Conservation (phyloP, 2,888 invertebrate genomes). For the Phymatocera aterrima region DNA sequence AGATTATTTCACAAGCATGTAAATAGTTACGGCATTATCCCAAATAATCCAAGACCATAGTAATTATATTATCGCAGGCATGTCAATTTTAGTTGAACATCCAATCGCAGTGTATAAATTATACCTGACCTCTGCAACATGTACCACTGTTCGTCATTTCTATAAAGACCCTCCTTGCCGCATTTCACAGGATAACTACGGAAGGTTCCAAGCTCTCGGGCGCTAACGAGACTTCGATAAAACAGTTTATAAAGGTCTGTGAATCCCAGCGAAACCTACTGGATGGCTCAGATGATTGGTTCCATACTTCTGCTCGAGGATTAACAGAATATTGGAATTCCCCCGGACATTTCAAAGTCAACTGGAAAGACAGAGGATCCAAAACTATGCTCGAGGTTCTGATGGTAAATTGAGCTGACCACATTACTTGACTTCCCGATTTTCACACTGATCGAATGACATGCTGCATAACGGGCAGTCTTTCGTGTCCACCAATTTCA, state of each 20-base stretch:
- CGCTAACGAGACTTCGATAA: background rate
- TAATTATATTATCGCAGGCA: no score
- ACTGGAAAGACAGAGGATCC: slow-evolving; percentile 66
- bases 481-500: no score
- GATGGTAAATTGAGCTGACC: slow-evolving; percentile 59
- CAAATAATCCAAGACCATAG: no score
- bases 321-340: slow-evolving; percentile 31
- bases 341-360: slow-evolving; percentile 57
- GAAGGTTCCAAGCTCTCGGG: background rate
- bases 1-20: background rate
- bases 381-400: slow-evolving; percentile 64
- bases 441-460: no score
- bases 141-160: background rate
- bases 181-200: background rate
- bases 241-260: slow-evolving; percentile 6
- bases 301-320: slow-evolving; percentile 48
- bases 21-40: background rate
- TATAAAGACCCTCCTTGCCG: background rate
- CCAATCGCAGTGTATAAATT: background rate
- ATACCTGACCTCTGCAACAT: background rate
- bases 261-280: slow-evolving; percentile 29
- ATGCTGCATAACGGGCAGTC: no score
- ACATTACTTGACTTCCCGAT: no score
- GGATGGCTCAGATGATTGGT: slow-evolving; percentile 57
- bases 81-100: no score